These are phyloP conservation scores for Galerucella pusilla DNA, from an alignment of 2,888 invertebrate genomes.

Conservation along the genomic window DNA sequence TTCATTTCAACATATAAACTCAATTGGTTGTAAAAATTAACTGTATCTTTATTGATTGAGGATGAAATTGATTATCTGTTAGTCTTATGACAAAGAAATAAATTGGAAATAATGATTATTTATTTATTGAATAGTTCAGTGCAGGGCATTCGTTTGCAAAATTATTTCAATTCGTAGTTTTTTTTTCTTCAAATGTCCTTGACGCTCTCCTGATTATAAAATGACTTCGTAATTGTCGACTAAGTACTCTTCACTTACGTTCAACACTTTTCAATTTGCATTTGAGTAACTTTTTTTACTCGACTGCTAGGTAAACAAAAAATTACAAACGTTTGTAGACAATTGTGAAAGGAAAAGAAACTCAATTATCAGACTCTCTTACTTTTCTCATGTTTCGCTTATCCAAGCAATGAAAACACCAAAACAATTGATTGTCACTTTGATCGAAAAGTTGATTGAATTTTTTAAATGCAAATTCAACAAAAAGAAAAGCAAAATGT, in stretches of 20 bases:
- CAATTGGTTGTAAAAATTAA: no score
- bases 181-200: no score
- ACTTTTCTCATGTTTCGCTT: neutral
- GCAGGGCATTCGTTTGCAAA: no score
- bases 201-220: no score
- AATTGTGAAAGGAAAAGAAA: neutral
- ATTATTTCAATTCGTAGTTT: no score
- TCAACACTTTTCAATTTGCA: no score
- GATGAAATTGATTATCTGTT: slow-evolving; percentile 5
- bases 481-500: neutral
- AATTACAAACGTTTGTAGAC: neutral
- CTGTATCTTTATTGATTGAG: no score
- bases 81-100: neutral
- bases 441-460: neutral
- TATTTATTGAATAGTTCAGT: no score
- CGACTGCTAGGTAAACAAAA: neutral
- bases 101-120: neutral
- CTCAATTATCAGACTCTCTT: neutral
- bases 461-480: neutral
- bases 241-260: no score
- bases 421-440: neutral
- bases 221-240: no score
- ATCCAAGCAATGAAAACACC: neutral
- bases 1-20: no score
- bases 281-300: neutral